Conservation (phyloP, 2,888 invertebrate species). For the Saturnia japonica region DNA sequence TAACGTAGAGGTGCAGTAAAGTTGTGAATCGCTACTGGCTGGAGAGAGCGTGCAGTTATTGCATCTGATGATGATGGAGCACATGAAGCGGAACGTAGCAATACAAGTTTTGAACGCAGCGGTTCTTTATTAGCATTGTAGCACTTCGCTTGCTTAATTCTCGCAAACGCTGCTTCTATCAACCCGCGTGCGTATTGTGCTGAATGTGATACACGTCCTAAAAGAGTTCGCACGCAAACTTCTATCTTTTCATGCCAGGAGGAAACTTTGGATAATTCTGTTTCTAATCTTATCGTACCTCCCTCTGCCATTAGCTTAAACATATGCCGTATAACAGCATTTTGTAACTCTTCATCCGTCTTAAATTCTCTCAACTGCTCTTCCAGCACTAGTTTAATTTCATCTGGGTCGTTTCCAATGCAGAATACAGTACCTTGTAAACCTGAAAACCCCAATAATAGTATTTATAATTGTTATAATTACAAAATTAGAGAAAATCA, state of each 20-base stretch:
- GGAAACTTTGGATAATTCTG: constrained; percentile 23
- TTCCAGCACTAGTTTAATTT: constrained; percentile 41
- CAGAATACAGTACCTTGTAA: constrained; percentile 57
- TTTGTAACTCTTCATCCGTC: too few relatives aligned
- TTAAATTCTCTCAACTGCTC: constrained; percentile 38
- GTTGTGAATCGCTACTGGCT: constrained; percentile 18
- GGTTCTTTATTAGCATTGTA: constrained; percentile 30
- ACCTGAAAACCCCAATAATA: constrained; percentile 33
- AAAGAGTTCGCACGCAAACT: constrained; percentile 41
- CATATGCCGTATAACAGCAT: constrained; percentile 42
- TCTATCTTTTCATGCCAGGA: constrained; percentile 45
- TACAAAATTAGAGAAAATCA: neutral
- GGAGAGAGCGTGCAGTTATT: constrained; percentile 21
- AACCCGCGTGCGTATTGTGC: constrained; percentile 49
- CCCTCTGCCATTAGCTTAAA: constrained; percentile 42
- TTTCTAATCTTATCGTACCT: constrained; percentile 28
- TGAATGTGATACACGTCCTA: constrained; percentile 33
- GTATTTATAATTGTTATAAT: constrained; percentile 8
- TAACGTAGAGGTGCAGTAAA: constrained; percentile 29
- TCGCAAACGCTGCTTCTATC: constrained; percentile 46
- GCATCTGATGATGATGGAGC: constrained; percentile 25
- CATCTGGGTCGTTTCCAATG: constrained; percentile 51
- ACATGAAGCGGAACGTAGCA: constrained; percentile 36
- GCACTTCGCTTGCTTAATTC: constrained; percentile 34
- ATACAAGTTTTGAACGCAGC: constrained; percentile 43